phyloP scores from a whole-genome alignment of 2,797 vertebrate species.

The Lepidocolaptes lacrymiger region DNA sequence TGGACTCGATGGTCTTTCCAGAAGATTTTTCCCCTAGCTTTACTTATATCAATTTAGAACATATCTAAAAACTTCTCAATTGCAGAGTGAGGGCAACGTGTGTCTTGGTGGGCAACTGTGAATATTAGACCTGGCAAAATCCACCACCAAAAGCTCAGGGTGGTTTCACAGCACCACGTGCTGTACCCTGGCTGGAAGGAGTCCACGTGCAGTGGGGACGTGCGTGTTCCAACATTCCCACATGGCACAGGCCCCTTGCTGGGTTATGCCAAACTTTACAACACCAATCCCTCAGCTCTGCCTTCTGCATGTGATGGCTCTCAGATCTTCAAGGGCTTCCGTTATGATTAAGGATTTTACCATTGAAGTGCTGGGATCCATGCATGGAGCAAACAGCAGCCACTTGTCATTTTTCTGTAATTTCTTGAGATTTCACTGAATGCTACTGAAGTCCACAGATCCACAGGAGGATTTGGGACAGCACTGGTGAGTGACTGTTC shows the following conservation, averaged over 20 bases:
- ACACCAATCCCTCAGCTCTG: neutral
- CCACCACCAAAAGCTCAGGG: neutral
- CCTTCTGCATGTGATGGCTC: neutral
- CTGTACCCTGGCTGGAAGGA: neutral
- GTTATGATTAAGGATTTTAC: neutral
- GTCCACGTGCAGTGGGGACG: rapidly evolving
- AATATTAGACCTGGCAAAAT: neutral
- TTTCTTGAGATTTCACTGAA: neutral
- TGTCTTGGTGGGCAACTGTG: neutral
- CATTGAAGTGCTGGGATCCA: neutral
- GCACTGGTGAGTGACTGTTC: neutral
- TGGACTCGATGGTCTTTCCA: neutral
- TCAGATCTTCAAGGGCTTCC: neutral
- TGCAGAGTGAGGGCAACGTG: neutral
- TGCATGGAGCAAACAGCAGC: neutral
- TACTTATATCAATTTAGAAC: neutral
- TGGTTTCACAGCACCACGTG: neutral
- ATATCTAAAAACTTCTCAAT: neutral
- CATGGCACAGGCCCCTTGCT: neutral
- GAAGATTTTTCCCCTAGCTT: neutral
- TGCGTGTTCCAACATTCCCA: neutral
- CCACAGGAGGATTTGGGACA: neutral
- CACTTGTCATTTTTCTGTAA: neutral
- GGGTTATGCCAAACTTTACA: neutral
- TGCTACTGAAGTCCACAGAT: neutral